Percentiles rank a stretch among this genome's conserved stretches.
Conservation (phyloP, 2,113 vertebrate species). For the Epinephelus fuscoguttatus region DNA sequence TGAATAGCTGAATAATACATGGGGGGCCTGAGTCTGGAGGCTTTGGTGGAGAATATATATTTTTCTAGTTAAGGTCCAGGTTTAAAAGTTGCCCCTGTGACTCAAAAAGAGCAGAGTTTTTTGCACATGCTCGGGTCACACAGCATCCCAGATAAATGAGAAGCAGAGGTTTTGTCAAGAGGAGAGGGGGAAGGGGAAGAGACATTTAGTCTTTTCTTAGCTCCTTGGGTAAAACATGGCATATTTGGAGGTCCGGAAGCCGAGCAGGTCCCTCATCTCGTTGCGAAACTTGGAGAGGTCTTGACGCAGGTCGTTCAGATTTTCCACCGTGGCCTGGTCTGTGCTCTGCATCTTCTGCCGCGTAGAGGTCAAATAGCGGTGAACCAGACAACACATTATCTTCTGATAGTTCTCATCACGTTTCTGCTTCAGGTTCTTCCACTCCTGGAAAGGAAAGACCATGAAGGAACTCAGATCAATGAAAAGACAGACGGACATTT, state of each 20-base stretch:
- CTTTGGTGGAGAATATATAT: conserved; percentile 76
- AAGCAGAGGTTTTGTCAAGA: conserved; percentile 46
- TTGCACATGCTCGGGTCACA: conserved; percentile 77
- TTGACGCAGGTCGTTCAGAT: conserved; percentile 96
- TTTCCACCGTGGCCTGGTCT: conserved; percentile 97
- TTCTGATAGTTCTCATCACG: conserved; percentile 98
- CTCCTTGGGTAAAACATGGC: conserved; percentile 99
- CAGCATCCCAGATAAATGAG: conserved; percentile 50
- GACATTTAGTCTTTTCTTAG: conserved; percentile 73
- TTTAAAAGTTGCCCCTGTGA: conserved; percentile 60
- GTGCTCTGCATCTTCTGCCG: conserved; percentile 98
- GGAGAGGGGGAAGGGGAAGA: neutral
- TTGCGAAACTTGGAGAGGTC: conserved; percentile 98
- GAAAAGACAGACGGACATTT: neutral
- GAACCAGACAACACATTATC: conserved; percentile 98
- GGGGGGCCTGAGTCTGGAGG: conserved; percentile 70
- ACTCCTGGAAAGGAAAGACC: conserved; percentile 89
- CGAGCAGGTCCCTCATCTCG: conserved; percentile 97
- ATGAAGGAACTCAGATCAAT: neutral
- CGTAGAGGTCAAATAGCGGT: conserved; percentile 97
- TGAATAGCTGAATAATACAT: conserved; percentile 73
- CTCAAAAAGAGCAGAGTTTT: conserved; percentile 64
- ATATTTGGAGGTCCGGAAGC: conserved; percentile 98
- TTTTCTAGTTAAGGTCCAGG: conserved; percentile 70
- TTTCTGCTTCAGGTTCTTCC: conserved; percentile 96